These are phyloP conservation scores for Nyctalus aviator DNA, from an alignment of 2,797 vertebrate genomes.

Conservation along the genomic window DNA sequence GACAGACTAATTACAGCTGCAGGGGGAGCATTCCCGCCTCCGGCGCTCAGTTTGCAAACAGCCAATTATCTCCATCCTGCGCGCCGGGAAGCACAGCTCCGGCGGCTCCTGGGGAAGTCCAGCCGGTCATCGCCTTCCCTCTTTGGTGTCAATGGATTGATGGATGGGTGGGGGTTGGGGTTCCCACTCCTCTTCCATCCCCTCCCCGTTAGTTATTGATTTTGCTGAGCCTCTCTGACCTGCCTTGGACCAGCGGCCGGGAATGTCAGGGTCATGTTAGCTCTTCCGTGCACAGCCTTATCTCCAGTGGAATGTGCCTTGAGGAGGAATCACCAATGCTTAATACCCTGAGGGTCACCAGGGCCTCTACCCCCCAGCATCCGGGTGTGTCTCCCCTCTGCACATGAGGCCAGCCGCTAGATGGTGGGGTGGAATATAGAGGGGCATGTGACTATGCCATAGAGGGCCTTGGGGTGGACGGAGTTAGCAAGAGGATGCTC, in stretches of 20 bases:
- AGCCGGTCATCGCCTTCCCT: background rate
- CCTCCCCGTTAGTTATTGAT: background rate
- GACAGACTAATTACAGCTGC: slow-evolving; percentile 76
- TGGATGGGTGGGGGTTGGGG: background rate
- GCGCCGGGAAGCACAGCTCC: slow-evolving; percentile 62
- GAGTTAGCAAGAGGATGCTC: background rate
- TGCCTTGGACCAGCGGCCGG: background rate
- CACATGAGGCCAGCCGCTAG: background rate
- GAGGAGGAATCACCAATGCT: background rate
- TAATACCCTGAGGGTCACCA: background rate
- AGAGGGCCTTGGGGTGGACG: background rate
- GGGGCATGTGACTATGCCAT: background rate
- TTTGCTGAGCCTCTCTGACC: background rate
- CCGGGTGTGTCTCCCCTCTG: fast-evolving
- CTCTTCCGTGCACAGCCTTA: background rate
- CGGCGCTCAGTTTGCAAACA: slow-evolving; percentile 80
- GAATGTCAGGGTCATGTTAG: background rate
- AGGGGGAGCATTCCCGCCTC: slow-evolving; percentile 66
- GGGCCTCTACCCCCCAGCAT: fast-evolving
- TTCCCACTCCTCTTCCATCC: background rate
- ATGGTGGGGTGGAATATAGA: background rate
- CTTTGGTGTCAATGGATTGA: background rate
- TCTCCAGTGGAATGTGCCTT: background rate
- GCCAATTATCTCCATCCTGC: slow-evolving; percentile 69
- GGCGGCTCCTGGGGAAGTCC: slow-evolving; percentile 41